These are phyloP conservation scores for Fukomys damarensis DNA, from an alignment of 2,113 vertebrate species.

Conservation along the genomic window DNA sequence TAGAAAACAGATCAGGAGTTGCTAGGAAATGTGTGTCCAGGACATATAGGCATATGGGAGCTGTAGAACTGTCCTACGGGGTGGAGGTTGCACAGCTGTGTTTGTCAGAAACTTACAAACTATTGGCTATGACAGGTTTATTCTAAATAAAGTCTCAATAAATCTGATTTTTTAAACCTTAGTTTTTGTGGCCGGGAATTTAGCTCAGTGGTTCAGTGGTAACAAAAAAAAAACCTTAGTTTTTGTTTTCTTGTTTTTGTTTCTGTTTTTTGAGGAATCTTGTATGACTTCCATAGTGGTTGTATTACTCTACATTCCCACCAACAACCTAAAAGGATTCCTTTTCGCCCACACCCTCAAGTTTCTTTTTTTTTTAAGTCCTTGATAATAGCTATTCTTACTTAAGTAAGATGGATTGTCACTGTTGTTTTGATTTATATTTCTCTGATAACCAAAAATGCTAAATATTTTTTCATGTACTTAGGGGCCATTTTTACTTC, in stretches of 20 bases:
- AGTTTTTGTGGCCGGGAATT: too few species aligned
- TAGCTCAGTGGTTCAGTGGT: too few species aligned
- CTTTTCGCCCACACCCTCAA: neutral
- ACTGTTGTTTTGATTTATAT: neutral
- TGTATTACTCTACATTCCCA: neutral
- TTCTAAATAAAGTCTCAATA: neutral
- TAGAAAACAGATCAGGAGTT: neutral
- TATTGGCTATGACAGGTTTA: neutral
- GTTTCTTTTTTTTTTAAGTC: neutral
- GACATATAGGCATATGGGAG: neutral
- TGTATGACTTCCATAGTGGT: neutral
- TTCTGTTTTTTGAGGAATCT: neutral
- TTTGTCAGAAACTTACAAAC: neutral
- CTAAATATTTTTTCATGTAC: neutral
- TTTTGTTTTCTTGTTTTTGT: too few species aligned
- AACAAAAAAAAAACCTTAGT: too few species aligned
- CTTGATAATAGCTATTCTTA: neutral
- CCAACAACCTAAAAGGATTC: neutral
- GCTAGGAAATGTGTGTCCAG: fast-evolving
- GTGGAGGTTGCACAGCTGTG: neutral
- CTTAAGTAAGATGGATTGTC: neutral
- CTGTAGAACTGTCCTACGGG: neutral
- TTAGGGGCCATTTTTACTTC: neutral
- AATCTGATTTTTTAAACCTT: neutral
- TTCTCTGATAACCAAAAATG: neutral